Evolutionary conservation across 1,140 invertebrate genomes (phyloP).

Genomic region (Penaeus japonicus): DNA sequence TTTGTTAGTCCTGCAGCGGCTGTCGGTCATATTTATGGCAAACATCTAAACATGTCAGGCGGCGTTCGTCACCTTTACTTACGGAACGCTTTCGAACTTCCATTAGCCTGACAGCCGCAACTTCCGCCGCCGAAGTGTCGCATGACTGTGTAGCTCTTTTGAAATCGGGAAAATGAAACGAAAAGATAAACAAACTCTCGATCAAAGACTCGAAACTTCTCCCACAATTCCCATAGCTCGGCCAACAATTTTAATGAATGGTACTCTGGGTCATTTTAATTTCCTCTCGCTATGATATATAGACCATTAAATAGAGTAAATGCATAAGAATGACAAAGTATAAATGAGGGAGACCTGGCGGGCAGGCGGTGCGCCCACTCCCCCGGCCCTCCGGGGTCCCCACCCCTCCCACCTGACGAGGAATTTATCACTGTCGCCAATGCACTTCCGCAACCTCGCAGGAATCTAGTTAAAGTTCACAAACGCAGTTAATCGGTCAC

Average conservation of each 20-base stretch:
- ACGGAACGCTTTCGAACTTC: too few relatives aligned
- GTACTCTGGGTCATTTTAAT: conserved; percentile 35
- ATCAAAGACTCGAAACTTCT: too few relatives aligned
- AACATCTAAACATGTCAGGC: too few relatives aligned
- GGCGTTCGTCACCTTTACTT: too few relatives aligned
- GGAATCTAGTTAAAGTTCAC: conserved; percentile 45
- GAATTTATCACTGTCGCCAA: conserved; percentile 41
- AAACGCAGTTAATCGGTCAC: conserved; percentile 33
- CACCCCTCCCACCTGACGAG: conserved; percentile 31
- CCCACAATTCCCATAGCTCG: neutral
- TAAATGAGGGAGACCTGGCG: conserved; percentile 16
- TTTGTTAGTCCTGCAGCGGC: too few relatives aligned
- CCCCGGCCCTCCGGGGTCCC: neutral
- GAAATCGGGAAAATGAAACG: too few relatives aligned
- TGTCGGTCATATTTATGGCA: too few relatives aligned
- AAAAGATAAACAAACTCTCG: too few relatives aligned
- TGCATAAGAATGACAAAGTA: conserved; percentile 42
- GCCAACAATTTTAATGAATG: neutral
- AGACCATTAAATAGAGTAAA: conserved; percentile 32
- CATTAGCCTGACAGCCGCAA: too few relatives aligned
- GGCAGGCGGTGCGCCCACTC: neutral
- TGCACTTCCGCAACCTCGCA: conserved; percentile 44
- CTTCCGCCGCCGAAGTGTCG: too few relatives aligned
- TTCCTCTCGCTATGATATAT: conserved; percentile 29
- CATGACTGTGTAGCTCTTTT: too few relatives aligned